These are phyloP conservation scores for Hydraecia micacea DNA, from an alignment of 2,888 invertebrate genomes.

Conservation along the genomic window DNA sequence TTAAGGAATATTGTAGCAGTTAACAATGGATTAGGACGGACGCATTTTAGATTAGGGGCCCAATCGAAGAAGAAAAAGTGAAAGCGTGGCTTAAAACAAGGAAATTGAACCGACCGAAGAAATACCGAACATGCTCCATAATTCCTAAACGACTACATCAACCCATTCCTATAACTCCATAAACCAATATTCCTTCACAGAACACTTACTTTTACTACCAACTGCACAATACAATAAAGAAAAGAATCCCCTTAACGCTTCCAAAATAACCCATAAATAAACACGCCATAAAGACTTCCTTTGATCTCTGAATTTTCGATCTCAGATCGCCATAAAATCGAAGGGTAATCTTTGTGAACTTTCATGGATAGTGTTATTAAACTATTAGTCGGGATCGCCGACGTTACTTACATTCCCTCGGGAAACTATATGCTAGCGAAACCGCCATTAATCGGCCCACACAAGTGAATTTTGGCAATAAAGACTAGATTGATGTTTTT, in stretches of 20 bases:
- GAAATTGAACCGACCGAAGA: background rate
- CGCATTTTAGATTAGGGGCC: background rate
- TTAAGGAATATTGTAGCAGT: background rate
- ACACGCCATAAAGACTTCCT: slow-evolving; percentile 55
- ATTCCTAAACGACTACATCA: slow-evolving; percentile 6
- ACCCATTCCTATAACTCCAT: slow-evolving; percentile 15
- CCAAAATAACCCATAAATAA: slow-evolving; percentile 62
- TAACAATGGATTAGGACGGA: no score
- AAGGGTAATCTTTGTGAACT: slow-evolving; percentile 59
- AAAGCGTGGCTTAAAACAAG: background rate
- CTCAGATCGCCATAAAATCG: slow-evolving; percentile 59
- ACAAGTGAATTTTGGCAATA: slow-evolving; percentile 58
- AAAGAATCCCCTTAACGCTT: slow-evolving; percentile 42
- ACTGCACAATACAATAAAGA: slow-evolving; percentile 46
- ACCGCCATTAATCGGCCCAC: slow-evolving; percentile 49
- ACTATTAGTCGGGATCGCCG: slow-evolving; percentile 60
- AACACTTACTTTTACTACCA: slow-evolving; percentile 53
- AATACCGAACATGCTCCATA: background rate
- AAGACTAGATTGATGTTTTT: slow-evolving; percentile 49
- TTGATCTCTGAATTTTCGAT: slow-evolving; percentile 63
- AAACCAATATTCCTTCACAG: slow-evolving; percentile 38
- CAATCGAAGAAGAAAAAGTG: background rate
- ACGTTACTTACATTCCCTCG: slow-evolving; percentile 59
- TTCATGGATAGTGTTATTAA: slow-evolving; percentile 65
- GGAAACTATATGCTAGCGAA: slow-evolving; percentile 44